These are phyloP conservation scores for Prostheceraeus crozeri DNA, from an alignment of 2,888 invertebrate genomes.

Conservation along the genomic window DNA sequence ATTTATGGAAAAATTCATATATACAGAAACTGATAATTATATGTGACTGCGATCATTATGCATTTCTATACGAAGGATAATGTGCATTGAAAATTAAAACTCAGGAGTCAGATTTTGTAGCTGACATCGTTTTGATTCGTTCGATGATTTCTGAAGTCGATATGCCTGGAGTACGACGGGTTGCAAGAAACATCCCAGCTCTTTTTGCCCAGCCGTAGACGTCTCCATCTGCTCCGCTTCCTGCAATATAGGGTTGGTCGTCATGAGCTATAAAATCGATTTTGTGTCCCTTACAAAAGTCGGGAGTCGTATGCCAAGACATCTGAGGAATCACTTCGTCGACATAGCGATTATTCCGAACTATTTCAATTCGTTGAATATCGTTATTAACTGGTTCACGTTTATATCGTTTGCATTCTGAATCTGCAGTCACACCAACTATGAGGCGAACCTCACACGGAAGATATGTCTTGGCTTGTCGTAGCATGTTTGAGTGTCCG, in stretches of 20 bases:
- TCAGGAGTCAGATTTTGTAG: not conserved
- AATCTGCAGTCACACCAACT: conserved; percentile 27
- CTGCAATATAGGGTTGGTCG: conserved; percentile 25
- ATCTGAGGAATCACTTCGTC: conserved; percentile 27
- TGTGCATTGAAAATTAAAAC: no score
- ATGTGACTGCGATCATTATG: no score
- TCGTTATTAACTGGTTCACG: conserved; percentile 34
- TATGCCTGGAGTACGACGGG: conserved; percentile 32
- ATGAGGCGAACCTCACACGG: conserved; percentile 18
- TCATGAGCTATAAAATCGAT: conserved; percentile 37
- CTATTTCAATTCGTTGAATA: conserved; percentile 22
- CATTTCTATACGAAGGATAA: no score
- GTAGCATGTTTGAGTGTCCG: conserved; percentile 31
- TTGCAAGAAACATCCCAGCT: conserved; percentile 33
- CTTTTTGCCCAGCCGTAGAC: conserved; percentile 32
- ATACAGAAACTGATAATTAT: no score
- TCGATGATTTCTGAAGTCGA: conserved; percentile 33
- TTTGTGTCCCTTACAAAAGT: conserved; percentile 27
- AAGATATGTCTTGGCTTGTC: conserved; percentile 33
- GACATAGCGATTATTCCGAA: conserved; percentile 32
- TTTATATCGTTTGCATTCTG: conserved; percentile 30
- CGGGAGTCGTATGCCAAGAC: conserved; percentile 30
- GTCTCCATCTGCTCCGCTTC: conserved; percentile 1
- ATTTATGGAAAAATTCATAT: no score
- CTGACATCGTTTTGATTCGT: not conserved